These are phyloP conservation scores for Ciconia maguari DNA, from an alignment of 2,113 vertebrate genomes.

Conservation along the genomic window DNA sequence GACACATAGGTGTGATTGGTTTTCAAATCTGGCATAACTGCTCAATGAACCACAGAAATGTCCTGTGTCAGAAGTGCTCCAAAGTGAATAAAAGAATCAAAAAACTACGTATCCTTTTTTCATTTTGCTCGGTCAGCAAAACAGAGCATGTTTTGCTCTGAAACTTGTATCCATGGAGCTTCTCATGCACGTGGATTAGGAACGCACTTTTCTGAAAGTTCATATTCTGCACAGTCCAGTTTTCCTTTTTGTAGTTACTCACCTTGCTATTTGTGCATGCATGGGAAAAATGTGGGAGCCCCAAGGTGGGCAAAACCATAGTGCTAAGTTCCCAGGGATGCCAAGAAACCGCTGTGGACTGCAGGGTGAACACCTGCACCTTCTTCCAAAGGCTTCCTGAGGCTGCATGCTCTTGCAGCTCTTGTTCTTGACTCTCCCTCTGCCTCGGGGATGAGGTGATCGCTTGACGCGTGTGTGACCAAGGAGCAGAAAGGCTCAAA, in stretches of 20 bases:
- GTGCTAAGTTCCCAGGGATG: not conserved
- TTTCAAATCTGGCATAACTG: not conserved
- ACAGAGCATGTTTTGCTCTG: not conserved
- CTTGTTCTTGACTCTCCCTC: not conserved
- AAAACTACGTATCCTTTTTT: not conserved
- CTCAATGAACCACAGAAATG: not conserved
- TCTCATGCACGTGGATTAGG: not conserved
- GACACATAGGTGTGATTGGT: not conserved
- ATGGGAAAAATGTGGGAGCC: not conserved
- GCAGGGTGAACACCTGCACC: not conserved
- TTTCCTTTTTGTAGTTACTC: not conserved
- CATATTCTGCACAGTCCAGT: not conserved
- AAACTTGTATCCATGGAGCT: not conserved
- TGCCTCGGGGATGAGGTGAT: not conserved
- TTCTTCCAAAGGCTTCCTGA: not conserved
- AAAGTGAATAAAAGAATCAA: not conserved
- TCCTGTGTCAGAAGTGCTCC: not conserved
- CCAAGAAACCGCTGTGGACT: not conserved
- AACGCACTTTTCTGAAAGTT: not conserved
- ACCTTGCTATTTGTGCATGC: not conserved
- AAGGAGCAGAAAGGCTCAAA: not conserved
- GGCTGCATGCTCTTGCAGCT: not conserved
- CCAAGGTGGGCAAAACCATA: not conserved
- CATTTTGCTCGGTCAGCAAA: not conserved
- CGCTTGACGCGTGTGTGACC: fast-evolving